Evolutionary conservation across 2,888 invertebrate genomes (phyloP), one percentile per base, ranked within the genome.

Genomic region (Myopa tessellatipennis): DNA sequence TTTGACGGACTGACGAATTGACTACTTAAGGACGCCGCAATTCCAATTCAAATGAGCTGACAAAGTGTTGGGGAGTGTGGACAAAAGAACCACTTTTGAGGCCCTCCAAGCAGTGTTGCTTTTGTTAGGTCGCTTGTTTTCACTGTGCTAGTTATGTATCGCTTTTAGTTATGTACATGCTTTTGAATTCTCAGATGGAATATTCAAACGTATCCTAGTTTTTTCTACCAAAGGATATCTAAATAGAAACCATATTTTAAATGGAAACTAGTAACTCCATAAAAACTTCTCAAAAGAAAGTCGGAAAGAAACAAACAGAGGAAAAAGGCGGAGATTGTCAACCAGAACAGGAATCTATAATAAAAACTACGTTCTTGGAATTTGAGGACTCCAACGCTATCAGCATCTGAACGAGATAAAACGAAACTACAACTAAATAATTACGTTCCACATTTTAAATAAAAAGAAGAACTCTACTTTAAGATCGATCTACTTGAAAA

Each of bases 1-100:
- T 34, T 65, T 34, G 36, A 10, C n/a, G 26, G 14, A n/a, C 52
- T 36, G 52, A 36, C 52, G 74, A n/a, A 45, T 18, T 69, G 69
- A 60, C 60, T 69, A 58, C 60, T 40, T 68, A 45, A 74, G 18
- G 68, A 75, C 45, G 69, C 58, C 69, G 75, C 75, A 75, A 65
- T 75, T 60, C 68, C 18, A 60, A 75, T 69, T 75, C 34, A 75
- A 75, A 75, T 69, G 75, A 75, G 68, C 60, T 74, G 74, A 74
- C 74, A 68, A 74, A 74, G 74, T 74, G 68, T 14, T 65, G 45
- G 14, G 26, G 18, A 70, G 52, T 10, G 14, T 34, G 60, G 55
- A 67, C 68, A 60, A 50, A 60, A 40, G 52, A 65, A 65, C 63
- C 65, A 74, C 72, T 60, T 72, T 38, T 52, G 71, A 55, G 58